Conservation (phyloP, 2,113 vertebrate genomes). For the Echinops telfairi region DNA sequence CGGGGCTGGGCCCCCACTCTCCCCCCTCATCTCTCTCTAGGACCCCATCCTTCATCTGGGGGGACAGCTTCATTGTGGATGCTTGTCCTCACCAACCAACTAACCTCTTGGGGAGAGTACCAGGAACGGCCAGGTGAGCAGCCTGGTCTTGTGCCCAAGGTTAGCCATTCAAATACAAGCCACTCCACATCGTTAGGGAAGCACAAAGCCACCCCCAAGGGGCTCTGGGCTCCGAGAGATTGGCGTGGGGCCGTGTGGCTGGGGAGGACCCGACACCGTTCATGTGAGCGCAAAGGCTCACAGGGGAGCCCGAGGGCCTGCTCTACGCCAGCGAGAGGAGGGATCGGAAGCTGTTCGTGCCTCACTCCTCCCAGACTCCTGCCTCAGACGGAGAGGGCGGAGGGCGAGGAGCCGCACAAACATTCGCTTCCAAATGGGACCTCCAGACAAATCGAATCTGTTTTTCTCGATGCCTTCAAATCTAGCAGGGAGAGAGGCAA, state of each 20-base stretch:
- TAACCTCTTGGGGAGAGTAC: no score
- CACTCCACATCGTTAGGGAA: no score
- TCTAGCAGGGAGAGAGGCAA: not conserved
- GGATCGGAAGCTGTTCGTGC: constrained; percentile 13
- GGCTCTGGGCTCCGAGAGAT: not conserved
- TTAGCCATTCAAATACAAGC: not conserved
- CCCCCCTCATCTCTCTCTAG: not conserved
- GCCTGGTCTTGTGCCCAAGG: not conserved
- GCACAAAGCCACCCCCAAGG: not conserved
- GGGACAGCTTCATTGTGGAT: no score
- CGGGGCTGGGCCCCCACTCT: not conserved
- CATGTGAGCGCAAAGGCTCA: constrained; percentile 39
- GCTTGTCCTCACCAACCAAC: no score
- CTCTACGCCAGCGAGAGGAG: constrained; percentile 32
- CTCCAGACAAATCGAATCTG: constrained; percentile 64
- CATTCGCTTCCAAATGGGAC: constrained; percentile 42
- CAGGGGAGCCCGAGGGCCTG: not conserved
- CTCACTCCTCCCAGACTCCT: constrained; percentile 27
- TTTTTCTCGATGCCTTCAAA: constrained; percentile 60
- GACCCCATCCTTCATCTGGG: not conserved
- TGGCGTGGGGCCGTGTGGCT: rapidly evolving
- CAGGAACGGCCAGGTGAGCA: no score
- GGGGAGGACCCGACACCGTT: not conserved
- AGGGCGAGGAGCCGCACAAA: not conserved
- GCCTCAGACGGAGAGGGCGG: not conserved